Percentiles rank a stretch among this genome's conserved stretches.
phyloP scores from a whole-genome alignment of 2,113 vertebrate genomes.

The Xiphias gladius region DNA sequence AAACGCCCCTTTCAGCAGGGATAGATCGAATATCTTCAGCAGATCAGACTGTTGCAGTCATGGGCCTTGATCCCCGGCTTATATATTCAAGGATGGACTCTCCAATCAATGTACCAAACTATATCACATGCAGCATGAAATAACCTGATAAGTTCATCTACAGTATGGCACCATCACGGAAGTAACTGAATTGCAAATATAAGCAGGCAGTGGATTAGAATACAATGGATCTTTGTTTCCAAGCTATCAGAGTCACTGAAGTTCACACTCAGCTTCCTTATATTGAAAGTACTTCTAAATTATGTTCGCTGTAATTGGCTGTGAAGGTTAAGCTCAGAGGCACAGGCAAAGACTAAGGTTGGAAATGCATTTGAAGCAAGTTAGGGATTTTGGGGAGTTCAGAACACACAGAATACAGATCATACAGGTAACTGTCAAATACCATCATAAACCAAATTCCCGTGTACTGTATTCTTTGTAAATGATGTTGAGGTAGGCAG shows the following conservation, averaged over 20 bases:
- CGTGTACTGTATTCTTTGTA: no score
- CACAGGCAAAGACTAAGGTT: neutral
- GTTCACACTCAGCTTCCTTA: neutral
- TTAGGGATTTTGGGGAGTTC: neutral
- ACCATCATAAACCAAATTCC: neutral
- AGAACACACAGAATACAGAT: neutral
- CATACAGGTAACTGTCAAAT: neutral
- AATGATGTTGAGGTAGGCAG: no score
- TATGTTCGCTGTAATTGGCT: conserved; percentile 3
- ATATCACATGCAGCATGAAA: neutral
- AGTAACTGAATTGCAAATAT: conserved; percentile 27
- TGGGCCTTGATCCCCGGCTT: conserved; percentile 2
- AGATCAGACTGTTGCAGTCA: neutral
- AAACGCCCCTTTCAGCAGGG: neutral
- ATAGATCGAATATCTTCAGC: conserved; percentile 30
- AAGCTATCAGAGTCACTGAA: neutral
- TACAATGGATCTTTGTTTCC: conserved; percentile 13
- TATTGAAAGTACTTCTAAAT: conserved; percentile 8
- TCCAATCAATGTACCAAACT: neutral
- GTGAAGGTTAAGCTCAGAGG: conserved; percentile 12
- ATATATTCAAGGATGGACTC: conserved; percentile 10
- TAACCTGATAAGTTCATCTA: neutral
- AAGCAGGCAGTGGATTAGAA: conserved; percentile 26
- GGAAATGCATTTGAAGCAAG: conserved; percentile 21
- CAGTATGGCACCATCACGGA: conserved; percentile 16